Conservation (phyloP, 2,888 invertebrate species). For the Tholera decimalis region DNA sequence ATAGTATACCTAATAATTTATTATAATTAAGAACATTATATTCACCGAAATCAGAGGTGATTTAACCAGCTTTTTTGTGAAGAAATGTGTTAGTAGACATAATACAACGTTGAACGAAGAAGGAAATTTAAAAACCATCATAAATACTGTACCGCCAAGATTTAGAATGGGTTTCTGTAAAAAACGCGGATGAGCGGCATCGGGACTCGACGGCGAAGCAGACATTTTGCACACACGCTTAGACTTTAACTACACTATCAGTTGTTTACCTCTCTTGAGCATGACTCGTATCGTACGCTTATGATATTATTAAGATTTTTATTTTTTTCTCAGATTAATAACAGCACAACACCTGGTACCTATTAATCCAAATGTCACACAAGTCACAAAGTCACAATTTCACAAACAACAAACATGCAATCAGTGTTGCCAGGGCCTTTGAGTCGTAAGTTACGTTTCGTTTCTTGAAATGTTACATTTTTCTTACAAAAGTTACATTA, state of each 20-base stretch:
- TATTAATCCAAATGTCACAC: conserved; percentile 30
- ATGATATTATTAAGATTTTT: conserved; percentile 8
- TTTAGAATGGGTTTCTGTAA: conserved; percentile 71
- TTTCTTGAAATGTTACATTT: too few species aligned
- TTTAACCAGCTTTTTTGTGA: not conserved
- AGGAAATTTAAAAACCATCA: conserved; percentile 29
- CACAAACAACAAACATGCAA: too few species aligned
- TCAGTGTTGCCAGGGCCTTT: too few species aligned
- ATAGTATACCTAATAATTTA: not conserved
- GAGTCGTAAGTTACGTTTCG: too few species aligned
- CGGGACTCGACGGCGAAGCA: conserved; percentile 70
- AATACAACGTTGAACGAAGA: not conserved
- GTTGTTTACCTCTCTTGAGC: conserved; percentile 81
- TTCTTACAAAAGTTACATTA: too few species aligned
- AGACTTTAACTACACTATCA: conserved; percentile 52
- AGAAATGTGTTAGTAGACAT: conserved; percentile 26
- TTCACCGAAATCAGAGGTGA: not conserved
- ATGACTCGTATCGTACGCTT: conserved; percentile 64
- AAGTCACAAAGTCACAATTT: too few species aligned
- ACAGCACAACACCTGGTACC: not conserved
- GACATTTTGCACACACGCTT: conserved; percentile 67
- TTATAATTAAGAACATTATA: not conserved
- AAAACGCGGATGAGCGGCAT: conserved; percentile 85
- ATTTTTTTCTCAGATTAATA: not conserved
- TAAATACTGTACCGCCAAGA: conserved; percentile 81